These are phyloP conservation scores for Carcharodon carcharias DNA, from an alignment of 2,797 vertebrate genomes.

Conservation along the genomic window DNA sequence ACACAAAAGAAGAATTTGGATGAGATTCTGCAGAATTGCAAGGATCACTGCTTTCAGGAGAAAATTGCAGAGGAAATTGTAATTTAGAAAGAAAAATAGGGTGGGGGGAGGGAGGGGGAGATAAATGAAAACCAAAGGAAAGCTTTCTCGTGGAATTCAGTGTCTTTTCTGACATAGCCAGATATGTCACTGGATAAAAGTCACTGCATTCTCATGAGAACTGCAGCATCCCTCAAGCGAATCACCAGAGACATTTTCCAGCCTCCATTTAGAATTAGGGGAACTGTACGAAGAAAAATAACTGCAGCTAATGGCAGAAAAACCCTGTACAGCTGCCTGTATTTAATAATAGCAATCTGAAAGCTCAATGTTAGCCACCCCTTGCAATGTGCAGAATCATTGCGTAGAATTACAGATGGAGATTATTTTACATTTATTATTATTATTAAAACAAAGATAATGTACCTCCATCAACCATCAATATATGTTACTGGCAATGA, in stretches of 20 bases:
- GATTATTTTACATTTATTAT: background rate
- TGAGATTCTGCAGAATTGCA: background rate
- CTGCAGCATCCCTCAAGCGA: background rate
- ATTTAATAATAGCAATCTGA: constrained; percentile 7
- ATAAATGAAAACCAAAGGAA: background rate
- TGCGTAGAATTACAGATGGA: background rate
- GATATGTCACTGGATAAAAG: too few relatives aligned
- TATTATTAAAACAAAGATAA: background rate
- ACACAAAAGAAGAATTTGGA: background rate
- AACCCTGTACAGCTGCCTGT: background rate
- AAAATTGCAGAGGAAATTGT: background rate
- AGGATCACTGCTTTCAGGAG: background rate
- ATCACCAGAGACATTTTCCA: background rate
- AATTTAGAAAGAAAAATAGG: background rate
- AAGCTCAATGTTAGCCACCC: background rate
- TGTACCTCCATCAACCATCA: background rate
- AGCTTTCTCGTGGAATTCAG: background rate
- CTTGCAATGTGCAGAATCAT: background rate
- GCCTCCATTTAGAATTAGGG: background rate
- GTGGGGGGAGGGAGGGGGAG: background rate
- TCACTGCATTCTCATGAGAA: background rate
- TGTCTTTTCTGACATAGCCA: background rate
- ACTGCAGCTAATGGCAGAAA: background rate
- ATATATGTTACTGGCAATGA: background rate
- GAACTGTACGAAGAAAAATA: background rate